Conservation (phyloP, 2,888 invertebrate genomes). For the Ophraella communa region DNA sequence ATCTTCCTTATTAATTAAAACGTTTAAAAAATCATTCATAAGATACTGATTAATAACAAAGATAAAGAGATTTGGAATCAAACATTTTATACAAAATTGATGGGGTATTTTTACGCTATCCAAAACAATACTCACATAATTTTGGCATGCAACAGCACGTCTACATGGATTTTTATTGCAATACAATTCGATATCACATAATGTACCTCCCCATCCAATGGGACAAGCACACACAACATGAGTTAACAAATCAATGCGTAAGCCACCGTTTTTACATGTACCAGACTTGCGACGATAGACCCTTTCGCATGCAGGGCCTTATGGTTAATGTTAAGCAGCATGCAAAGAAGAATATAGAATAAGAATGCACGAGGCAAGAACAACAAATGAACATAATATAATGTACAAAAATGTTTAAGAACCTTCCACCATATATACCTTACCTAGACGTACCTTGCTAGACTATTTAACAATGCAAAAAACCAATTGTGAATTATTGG, state of each 20-base stretch:
- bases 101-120: no score
- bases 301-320: slow-evolving; percentile 52
- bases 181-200: slow-evolving; percentile 55
- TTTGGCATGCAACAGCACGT: slow-evolving; percentile 65
- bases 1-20: no score
- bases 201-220: slow-evolving; percentile 58
- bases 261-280: slow-evolving; percentile 65
- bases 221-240: slow-evolving; percentile 51
- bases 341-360: slow-evolving; percentile 29
- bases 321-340: slow-evolving; percentile 36
- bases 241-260: slow-evolving; percentile 55
- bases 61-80: no score
- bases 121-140: slow-evolving; percentile 31
- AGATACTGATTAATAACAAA: no score
- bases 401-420: not conserved
- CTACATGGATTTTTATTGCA: slow-evolving; percentile 67
- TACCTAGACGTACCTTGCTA: no score
- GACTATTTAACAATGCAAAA: no score
- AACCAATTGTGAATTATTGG: no score
- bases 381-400: not conserved
- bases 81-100: not conserved
- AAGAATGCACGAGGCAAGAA: not conserved
- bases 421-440: not conserved
- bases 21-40: no score
- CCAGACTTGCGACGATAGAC: slow-evolving; percentile 52